Conservation (phyloP, 2,888 invertebrate genomes). For the Mycalesis mineus region DNA sequence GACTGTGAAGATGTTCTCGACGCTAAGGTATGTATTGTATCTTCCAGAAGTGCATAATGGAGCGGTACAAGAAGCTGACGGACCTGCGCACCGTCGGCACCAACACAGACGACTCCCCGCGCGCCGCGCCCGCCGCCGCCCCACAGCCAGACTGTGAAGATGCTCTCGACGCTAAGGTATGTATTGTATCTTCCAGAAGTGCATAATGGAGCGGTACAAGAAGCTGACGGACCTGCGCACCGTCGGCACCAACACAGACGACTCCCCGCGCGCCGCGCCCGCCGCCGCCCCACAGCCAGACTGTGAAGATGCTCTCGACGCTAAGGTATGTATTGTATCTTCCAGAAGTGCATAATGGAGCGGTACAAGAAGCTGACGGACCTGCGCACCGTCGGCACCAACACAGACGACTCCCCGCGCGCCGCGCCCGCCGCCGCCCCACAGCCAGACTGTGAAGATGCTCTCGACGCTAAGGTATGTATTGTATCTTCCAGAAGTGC, state of each 20-base stretch:
- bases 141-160: constrained; percentile 17
- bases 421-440: not conserved
- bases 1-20: constrained; percentile 18
- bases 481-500: constrained; percentile 82
- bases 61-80: constrained; percentile 63
- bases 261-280: not conserved
- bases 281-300: constrained; percentile 2
- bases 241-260: constrained; percentile 57
- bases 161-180: constrained; percentile 25
- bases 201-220: constrained; percentile 76
- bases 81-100: constrained; percentile 55
- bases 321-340: constrained; percentile 58
- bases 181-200: constrained; percentile 81
- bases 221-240: constrained; percentile 51
- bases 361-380: constrained; percentile 64
- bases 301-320: constrained; percentile 19
- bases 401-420: constrained; percentile 42
- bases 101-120: constrained; percentile 44
- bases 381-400: constrained; percentile 52
- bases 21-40: constrained; percentile 41
- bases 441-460: constrained; percentile 15
- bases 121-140: not conserved
- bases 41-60: constrained; percentile 81
- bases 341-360: constrained; percentile 80
- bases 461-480: constrained; percentile 26